Percentiles rank a stretch among this genome's conserved stretches.
Evolutionary conservation across 2,888 invertebrate genomes (phyloP).

Genomic region (Ryuthela nishihirai): DNA sequence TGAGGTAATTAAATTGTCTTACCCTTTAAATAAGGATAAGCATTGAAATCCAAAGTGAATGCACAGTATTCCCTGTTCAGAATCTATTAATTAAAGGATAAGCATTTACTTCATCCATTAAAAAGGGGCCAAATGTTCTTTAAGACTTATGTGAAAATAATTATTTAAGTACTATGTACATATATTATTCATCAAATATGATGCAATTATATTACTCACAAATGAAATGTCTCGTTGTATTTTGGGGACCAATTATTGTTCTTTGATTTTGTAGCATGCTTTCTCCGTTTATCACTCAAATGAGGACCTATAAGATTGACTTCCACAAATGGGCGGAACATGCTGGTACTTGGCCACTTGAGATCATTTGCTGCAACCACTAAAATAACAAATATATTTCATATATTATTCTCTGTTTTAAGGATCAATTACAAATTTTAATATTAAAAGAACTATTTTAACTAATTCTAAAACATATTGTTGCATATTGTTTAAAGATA

Average conservation of each 20-base stretch:
- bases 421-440: not conserved
- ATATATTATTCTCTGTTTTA: not conserved
- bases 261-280: conserved; percentile 97
- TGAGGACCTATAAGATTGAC: conserved; percentile 97
- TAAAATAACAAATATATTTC: no score
- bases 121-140: not conserved
- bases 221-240: conserved; percentile 98
- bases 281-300: conserved; percentile 94
- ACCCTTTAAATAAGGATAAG: no score
- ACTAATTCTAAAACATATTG: no score
- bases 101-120: no score
- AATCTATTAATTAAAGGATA: no score
- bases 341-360: conserved; percentile 94
- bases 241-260: conserved; percentile 99
- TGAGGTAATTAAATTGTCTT: no score
- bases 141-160: no score
- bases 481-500: no score
- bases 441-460: not conserved
- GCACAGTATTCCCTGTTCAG: no score
- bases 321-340: conserved; percentile 99
- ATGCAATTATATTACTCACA: conserved; percentile 66
- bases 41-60: no score
- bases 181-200: not conserved
- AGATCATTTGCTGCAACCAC: conserved; percentile 98
- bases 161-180: no score